phyloP scores from a whole-genome alignment of 2,797 vertebrate species.

The Enoplosus armatus region DNA sequence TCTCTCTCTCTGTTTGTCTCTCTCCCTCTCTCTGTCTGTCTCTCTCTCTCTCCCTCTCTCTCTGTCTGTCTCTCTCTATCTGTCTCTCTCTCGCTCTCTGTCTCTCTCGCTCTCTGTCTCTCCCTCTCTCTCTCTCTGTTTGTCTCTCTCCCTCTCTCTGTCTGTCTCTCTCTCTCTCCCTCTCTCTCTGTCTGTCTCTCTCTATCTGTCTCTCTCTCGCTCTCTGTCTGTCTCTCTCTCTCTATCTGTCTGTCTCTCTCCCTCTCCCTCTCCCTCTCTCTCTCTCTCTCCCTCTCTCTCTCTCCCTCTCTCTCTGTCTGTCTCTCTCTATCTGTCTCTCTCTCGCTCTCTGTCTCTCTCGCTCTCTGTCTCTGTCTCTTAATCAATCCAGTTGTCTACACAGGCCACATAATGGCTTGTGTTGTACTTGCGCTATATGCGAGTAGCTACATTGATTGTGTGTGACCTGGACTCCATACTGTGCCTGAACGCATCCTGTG shows the following conservation, averaged over 20 bases:
- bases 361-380: neutral
- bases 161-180: no score
- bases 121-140: constrained; percentile 7
- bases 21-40: no score
- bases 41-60: no score
- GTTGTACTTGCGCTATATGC: neutral
- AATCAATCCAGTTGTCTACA: neutral
- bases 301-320: no score
- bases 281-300: constrained; percentile 16
- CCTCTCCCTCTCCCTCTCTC: constrained; percentile 13
- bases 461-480: neutral
- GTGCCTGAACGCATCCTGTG: neutral
- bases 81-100: no score
- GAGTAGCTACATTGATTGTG: neutral
- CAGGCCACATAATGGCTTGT: neutral
- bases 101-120: no score
- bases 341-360: constrained; percentile 11
- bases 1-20: constrained; percentile 23
- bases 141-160: no score
- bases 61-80: no score
- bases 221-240: no score
- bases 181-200: no score
- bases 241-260: constrained; percentile 7
- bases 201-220: no score
- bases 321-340: no score